Evolutionary conservation across 2,113 vertebrate species (phyloP), one percentile per base, ranked within the genome.

Genomic region (Gila orcuttii): DNA sequence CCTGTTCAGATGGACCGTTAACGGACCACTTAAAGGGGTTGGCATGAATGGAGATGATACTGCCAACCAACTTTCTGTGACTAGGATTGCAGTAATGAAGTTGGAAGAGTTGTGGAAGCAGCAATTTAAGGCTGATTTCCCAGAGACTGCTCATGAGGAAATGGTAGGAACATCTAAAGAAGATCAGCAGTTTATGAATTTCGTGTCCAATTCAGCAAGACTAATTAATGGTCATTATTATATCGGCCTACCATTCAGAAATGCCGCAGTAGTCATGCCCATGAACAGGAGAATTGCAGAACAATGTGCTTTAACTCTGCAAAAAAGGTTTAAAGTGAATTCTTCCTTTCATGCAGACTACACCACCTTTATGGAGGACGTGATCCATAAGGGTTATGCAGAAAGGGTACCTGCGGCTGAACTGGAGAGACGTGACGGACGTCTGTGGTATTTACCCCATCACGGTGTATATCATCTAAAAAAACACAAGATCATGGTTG

Each of bases 121-220:
- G 52, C 83, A 76, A 36, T 74, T 79, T 17, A 74, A 85, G n/a
- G 36, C 7, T 4, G 71, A 86, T 21, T 83, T 89, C 55, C 42
- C 82, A 19, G 82, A 89, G 17, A 10, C 45, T 5, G 50, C 11
- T 21, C 78, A 82, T 0, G 36, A 85, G 17, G 69, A 82, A 33
- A n/a, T 71, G 9, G 3, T 6, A 8, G 75, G 33, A 60, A 60
- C 79, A 47, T 88, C 79, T 3, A 84, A 33, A n/a, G 76, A 84
- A 10, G 85, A 86, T 55, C 25, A 60, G 21, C 66, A 85, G 36
- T 86, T 86, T 25, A 39, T 76, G 21, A 50, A 79, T 4, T 64
- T 68, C 4, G n/a, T 86, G 21, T 78, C 57, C 6, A 7, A 62
- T 21, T 85, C 74, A 8, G 83, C 28, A 50, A 25, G 15, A 10